Base-by-base conservation (phyloP, 2,888 invertebrate genomes). In the Dendrolimus pini region DNA sequence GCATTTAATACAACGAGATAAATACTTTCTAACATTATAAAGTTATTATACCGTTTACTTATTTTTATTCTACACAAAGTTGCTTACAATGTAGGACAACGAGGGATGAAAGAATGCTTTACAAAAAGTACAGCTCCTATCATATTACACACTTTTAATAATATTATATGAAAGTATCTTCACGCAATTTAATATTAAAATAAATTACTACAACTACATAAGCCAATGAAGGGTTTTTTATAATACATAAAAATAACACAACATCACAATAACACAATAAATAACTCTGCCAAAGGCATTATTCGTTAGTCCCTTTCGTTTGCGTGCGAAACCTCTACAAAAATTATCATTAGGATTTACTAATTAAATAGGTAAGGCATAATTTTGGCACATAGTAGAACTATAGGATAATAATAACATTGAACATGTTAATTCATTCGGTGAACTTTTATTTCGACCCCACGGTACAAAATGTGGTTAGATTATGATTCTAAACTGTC, bases 291-390 rank as follows among this genome's bases (percentile, higher is more conserved):
- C 65, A 64, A 64, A 58, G 70, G 66, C 57, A 58, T 64, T 59
- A 67, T 70, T 66, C 60, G 63, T 62, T 59, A 66, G 69, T 71
- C 65, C 67, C 78, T 69, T 88, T 89, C 89, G 89, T 88, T 89
- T 82, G 71, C 80, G 74, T 85, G 85, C 89, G 89, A 89, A 89
- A 89, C 89, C 89, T 86, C 78, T 84, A 79, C 71, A 75, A 83
- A 67, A 87, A 82, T 77, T 85, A 83, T 82, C 67, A 78, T 77
- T 82, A 82, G 78, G 82, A 77, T 30, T 30, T 30, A 30, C 78
- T 80, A 79, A 83, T 77, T 77, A 74, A 75, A 75, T 78, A 77
- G 77, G 72, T 78, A 78, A 72, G 70, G 72, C 80, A 79, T 62
- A 68, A 77, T 78, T 73, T 72, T 71, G 61, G 64, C 70, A 77